Evolutionary conservation across 2,888 invertebrate species (phyloP), one percentile per base, ranked within the genome.

Genomic region (Torymus auratus): DNA sequence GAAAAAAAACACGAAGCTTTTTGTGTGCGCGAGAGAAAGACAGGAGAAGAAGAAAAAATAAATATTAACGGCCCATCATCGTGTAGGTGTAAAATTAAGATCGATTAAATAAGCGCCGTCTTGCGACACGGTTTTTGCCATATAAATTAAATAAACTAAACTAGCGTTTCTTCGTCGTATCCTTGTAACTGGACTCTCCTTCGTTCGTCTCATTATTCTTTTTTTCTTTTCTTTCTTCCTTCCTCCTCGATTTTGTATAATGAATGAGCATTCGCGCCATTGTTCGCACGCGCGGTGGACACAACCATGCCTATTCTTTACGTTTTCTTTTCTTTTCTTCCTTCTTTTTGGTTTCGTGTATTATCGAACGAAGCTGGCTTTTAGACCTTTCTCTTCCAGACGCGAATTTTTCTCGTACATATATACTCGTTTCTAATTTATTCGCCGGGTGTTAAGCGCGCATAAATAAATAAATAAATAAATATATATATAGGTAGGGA

Each of bases 161-260:
- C 28, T 80, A 76, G 71, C 61, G 41, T 67, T 71, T 74, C 68
- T 74, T 79, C 62, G 65, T 65, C 71, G 72, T 71, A 77, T 78
- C 78, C 55, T 72, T 23, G 67, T 61, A 75, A 75, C 41, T 75
- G 60, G 67, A 75, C 60, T 67, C 61, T 60, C 53, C 20, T 10
- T 7, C 28, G 14, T 69, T 62, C 13, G 14, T 55, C 13, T n/a
- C 52, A n/a, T 20, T 56, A 14, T 53, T 11, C 23, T 55, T 17
- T n/a, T 17, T 11, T 55, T 53, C 14, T 2, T 60, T 61, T 23
- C 15, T 61, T 68, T 28, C 41, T 65, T 15, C 50, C n/a, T 55
- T 41, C 1, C 15, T 17, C 50, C 50, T 56, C 69, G 13, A 20
- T 62, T 61, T 68, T 68, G 20, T 55, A 41, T 41, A 77, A 70